Evolutionary conservation across 2,888 invertebrate species (phyloP).

Genomic region (Neoscelio sp.): DNA sequence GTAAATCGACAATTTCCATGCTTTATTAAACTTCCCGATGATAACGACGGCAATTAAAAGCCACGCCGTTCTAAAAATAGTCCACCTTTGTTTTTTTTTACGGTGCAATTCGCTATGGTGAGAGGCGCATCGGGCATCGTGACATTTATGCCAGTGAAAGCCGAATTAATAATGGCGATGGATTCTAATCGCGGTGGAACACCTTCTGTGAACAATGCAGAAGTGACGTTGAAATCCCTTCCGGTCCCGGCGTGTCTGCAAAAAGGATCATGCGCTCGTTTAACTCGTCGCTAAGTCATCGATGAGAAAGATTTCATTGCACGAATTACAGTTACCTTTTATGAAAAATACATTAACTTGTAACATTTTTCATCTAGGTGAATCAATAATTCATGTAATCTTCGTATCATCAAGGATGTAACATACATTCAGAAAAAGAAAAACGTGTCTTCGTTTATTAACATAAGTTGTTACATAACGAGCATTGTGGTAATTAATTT

Average conservation of each 20-base stretch:
- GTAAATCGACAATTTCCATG: no score
- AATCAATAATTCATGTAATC: slow-evolving; percentile 31
- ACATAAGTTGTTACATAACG: neutral
- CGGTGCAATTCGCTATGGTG: slow-evolving; percentile 90
- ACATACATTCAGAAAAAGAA: slow-evolving; percentile 1
- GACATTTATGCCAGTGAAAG: slow-evolving; percentile 96
- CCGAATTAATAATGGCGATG: slow-evolving; percentile 93
- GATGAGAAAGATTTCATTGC: slow-evolving; percentile 16
- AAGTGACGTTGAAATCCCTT: slow-evolving; percentile 89
- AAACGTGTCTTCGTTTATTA: neutral
- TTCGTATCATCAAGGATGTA: slow-evolving; percentile 5
- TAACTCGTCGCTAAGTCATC: neutral
- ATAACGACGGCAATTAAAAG: neutral
- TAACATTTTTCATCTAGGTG: slow-evolving; percentile 17
- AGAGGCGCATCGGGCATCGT: slow-evolving; percentile 93
- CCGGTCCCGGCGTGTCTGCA: slow-evolving; percentile 92
- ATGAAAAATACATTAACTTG: slow-evolving; percentile 1
- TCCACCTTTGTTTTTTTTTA: slow-evolving; percentile 90
- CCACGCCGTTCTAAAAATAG: slow-evolving; percentile 12
- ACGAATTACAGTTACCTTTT: slow-evolving; percentile 2
- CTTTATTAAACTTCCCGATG: neutral
- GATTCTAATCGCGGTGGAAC: slow-evolving; percentile 95
- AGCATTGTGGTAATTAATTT: neutral
- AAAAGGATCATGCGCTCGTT: slow-evolving; percentile 15
- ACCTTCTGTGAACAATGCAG: slow-evolving; percentile 94